Percentiles rank a stretch among this genome's conserved stretches.
These are phyloP conservation scores for Oikopleura albicans DNA, from an alignment of 23 tunicate species.

Conservation along the genomic window DNA sequence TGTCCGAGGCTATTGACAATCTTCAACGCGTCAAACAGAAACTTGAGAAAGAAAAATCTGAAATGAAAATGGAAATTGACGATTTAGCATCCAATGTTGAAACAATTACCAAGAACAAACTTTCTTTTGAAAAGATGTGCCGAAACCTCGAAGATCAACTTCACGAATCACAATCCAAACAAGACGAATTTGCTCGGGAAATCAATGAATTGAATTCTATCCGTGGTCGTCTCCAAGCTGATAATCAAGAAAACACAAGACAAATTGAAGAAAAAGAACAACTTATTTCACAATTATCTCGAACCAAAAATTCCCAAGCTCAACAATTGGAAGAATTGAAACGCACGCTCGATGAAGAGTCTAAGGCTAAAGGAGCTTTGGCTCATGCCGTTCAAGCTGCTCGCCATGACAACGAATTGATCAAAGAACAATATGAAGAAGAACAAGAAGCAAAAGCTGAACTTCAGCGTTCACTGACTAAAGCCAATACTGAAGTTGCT, in stretches of 20 bases:
- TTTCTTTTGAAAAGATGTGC: too few relatives aligned
- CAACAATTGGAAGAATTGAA: slow-evolving; percentile 87
- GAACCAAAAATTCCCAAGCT: slow-evolving; percentile 61
- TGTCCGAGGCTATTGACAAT: too few relatives aligned
- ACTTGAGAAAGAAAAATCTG: too few relatives aligned
- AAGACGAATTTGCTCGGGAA: neutral
- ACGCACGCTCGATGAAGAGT: slow-evolving; percentile 61
- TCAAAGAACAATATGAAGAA: slow-evolving; percentile 67
- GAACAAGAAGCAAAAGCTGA: slow-evolving; percentile 72
- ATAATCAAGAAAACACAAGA: slow-evolving; percentile 66
- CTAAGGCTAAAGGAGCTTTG: slow-evolving; percentile 33
- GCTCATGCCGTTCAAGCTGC: slow-evolving; percentile 9
- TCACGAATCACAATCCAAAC: neutral
- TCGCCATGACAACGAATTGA: slow-evolving; percentile 40
- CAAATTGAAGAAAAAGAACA: too few relatives aligned
- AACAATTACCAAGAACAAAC: neutral
- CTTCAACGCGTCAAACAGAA: too few relatives aligned
- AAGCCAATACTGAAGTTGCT: slow-evolving; percentile 45
- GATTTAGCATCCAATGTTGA: slow-evolving; percentile 31
- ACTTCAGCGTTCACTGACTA: slow-evolving; percentile 52
- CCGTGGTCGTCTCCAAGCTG: slow-evolving; percentile 25
- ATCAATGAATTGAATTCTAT: neutral
- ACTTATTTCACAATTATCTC: slow-evolving; percentile 66
- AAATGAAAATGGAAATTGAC: too few relatives aligned
- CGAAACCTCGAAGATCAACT: neutral